Percentiles rank a stretch among this genome's conserved stretches.
These are phyloP conservation scores for Semotilus atromaculatus DNA, from an alignment of 2,797 vertebrate genomes.

Conservation along the genomic window DNA sequence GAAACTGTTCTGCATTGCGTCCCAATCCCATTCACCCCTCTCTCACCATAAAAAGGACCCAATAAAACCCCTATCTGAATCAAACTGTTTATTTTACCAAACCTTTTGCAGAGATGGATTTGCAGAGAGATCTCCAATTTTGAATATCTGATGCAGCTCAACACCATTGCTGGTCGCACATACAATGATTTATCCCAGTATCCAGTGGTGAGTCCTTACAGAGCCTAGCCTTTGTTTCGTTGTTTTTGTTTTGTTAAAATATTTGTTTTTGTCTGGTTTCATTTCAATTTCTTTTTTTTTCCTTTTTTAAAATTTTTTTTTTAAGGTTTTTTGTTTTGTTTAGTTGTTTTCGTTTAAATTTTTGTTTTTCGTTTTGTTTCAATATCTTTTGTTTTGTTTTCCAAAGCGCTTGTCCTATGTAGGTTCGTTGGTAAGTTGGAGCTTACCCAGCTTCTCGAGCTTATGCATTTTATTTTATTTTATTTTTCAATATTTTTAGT, in stretches of 20 bases:
- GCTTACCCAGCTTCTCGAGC: background rate
- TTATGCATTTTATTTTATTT: background rate
- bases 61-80: background rate
- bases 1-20: background rate
- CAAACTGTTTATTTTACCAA: background rate
- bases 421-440: background rate
- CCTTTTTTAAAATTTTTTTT: background rate
- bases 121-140: constrained; percentile 97
- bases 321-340: background rate
- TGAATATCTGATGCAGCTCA: constrained; percentile 97
- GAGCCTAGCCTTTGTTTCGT: background rate
- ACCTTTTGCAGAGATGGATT: constrained; percentile 90
- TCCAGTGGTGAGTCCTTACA: constrained; percentile 86
- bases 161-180: constrained; percentile 94
- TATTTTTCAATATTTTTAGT: background rate
- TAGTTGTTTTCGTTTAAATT: background rate
- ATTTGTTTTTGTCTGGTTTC: background rate
- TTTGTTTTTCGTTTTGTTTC: background rate
- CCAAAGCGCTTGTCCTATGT: background rate
- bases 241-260: background rate
- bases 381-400: background rate
- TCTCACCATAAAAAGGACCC: background rate
- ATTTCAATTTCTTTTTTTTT: background rate
- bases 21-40: no score
- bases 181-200: constrained; percentile 98